A percentile compares a stretch with the other conserved stretches of the same genome.
Evolutionary conservation across 2,113 vertebrate species (phyloP).

Genomic region (Xiphophorus maculatus): DNA sequence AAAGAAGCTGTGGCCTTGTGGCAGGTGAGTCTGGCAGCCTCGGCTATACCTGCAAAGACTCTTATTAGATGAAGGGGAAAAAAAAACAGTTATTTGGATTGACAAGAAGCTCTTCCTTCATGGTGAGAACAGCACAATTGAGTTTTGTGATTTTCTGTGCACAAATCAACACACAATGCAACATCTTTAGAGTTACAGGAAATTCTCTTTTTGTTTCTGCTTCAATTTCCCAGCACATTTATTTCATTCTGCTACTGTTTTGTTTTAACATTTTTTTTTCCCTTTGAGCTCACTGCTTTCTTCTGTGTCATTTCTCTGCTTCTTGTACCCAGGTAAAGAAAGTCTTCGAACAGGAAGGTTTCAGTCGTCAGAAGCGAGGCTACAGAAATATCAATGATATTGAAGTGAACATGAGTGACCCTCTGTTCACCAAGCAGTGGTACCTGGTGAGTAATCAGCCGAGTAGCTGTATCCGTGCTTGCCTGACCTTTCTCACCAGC

Average conservation of each 20-base stretch:
- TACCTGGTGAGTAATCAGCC: slow-evolving; percentile 90
- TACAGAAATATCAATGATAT: slow-evolving; percentile 93
- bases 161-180: not conserved
- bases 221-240: slow-evolving; percentile 2
- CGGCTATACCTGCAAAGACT: slow-evolving; percentile 41
- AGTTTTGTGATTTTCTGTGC: slow-evolving; percentile 31
- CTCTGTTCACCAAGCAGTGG: slow-evolving; percentile 97
- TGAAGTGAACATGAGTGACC: slow-evolving; percentile 95
- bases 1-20: slow-evolving; percentile 7
- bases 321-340: slow-evolving; percentile 86
- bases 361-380: slow-evolving; percentile 91
- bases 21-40: slow-evolving; percentile 42
- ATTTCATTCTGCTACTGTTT: slow-evolving; percentile 5
- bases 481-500: slow-evolving; percentile 62
- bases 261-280: slow-evolving; percentile 4
- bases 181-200: slow-evolving; percentile 9
- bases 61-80: slow-evolving; percentile 31
- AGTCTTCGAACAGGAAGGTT: slow-evolving; percentile 90
- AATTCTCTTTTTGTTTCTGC: slow-evolving; percentile 11
- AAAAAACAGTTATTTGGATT: slow-evolving; percentile 43
- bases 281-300: slow-evolving; percentile 2
- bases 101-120: slow-evolving; percentile 38
- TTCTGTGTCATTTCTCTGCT: slow-evolving; percentile 1
- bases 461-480: slow-evolving; percentile 35
- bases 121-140: slow-evolving; percentile 44